Evolutionary conservation across 2,797 vertebrate genomes (phyloP).

Genomic region (Acipenser transmontanus): DNA sequence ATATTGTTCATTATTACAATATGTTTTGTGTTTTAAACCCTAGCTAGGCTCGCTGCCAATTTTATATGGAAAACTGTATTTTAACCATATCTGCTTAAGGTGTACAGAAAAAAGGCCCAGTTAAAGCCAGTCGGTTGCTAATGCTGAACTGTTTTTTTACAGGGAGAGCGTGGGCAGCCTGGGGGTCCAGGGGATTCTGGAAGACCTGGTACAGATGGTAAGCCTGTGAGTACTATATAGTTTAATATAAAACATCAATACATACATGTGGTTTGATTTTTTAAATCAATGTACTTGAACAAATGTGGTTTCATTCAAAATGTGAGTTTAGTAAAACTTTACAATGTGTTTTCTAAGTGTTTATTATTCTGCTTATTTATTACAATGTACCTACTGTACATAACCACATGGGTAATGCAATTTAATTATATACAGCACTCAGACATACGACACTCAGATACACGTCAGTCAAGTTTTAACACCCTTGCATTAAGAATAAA

Average conservation of each 20-base stretch:
- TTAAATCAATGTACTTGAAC: too few relatives aligned
- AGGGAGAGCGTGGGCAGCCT: conserved; percentile 77
- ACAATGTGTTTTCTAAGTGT: too few relatives aligned
- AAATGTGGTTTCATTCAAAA: too few relatives aligned
- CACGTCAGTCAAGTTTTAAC: too few relatives aligned
- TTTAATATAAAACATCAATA: conserved; percentile 71
- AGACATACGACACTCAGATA: too few relatives aligned
- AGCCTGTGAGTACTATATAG: conserved; percentile 99
- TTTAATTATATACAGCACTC: too few relatives aligned
- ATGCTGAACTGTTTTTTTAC: conserved; percentile 14
- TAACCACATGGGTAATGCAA: too few relatives aligned
- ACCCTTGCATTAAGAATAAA: too few relatives aligned
- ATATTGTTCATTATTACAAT: neutral
- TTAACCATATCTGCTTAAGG: conserved; percentile 9
- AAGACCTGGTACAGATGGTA: conserved; percentile 97
- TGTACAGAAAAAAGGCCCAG: neutral
- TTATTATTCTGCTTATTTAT: too few relatives aligned
- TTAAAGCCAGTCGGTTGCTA: neutral
- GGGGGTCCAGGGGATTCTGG: conserved; percentile 79
- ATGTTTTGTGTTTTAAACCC: neutral
- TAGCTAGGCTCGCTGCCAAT: conserved; percentile 1
- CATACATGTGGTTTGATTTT: conserved; percentile 16
- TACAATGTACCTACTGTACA: too few relatives aligned
- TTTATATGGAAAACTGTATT: conserved; percentile 12
- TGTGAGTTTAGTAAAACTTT: too few relatives aligned